Base-by-base conservation (phyloP, 2,888 invertebrate genomes). In the Platerodrilus igneus region DNA sequence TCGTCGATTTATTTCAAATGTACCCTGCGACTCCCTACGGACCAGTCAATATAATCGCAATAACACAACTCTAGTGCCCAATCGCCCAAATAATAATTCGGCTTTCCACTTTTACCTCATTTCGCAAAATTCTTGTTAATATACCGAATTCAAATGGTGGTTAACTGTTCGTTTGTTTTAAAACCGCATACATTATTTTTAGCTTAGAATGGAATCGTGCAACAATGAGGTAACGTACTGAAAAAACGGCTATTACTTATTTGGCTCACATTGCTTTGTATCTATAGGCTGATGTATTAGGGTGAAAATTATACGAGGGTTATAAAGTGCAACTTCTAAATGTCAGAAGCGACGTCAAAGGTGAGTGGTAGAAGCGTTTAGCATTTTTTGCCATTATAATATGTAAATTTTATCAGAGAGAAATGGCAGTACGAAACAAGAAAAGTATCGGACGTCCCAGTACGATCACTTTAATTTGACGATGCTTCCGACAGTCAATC, bases 1-100 rank as follows among this genome's bases (percentile, higher is more conserved):
- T 58, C 64, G 65, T 66, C 68, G 65, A 68, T 68, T 68, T 67
- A 68, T 68, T 67, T 64, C 61, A 58, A 65, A 67, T 64, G 63
- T 63, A 62, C 63, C 64, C 63, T 46, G 47, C 44, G 40, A 48
- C 51, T 65, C 66, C 66, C 66, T 52, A 60, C 56, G 64, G 66
- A 67, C 67, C 66, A 69, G 69, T 69, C 68, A 68, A 69, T 68
- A 68, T 68, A 69, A 68, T 68, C 64, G 67, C 67, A 69, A 69
- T 69, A 69, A 68, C 64, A 65, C 64, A 64, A 58, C 63, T 66
- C 64, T 56, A 50, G 52, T 46, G 47, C 52, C 57, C 62, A 65
- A 53, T 57, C 52, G 58, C 14, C 59, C 66, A 62, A 47, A 54
- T 45, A 42, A 59, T 45, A 49, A 40, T 21, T 53, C 30, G 7